Evolutionary conservation across 2,888 invertebrate genomes (phyloP), one percentile per base, ranked within the genome.

Genomic region (Stratiomys singularior): DNA sequence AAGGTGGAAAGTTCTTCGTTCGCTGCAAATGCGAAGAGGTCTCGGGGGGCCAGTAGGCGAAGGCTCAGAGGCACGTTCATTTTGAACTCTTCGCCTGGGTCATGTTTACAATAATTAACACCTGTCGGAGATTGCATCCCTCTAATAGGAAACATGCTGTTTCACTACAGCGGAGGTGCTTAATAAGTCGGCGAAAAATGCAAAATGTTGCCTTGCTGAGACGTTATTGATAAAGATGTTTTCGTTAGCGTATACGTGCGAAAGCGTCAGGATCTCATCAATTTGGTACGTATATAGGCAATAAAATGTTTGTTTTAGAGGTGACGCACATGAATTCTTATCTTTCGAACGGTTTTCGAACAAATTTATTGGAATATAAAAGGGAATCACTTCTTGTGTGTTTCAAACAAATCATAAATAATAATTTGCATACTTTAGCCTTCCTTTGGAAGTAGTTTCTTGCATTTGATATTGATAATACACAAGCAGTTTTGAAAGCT

Each of bases 71-170:
- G 47, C 69, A 47, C 56, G 18, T 74, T 74, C 37, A 74, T 74
- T 74, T 58, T 58, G 58, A 58, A 58, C 58, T 74, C 58, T 37
- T 74, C 52, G 74, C 58, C 27, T 37, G 74, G 58, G 25, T 60
- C 60, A 60, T 74, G 74, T 74, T 74, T 74, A 74, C 74, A 74
- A 74, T 58, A 74, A 74, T 74, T 74, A 74, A 74, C 74, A 74
- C 74, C 58, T 74, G 58, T 58, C 74, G 60, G 13, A 74, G 74
- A 58, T 74, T 27, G 58, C 58, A 74, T 58, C 74, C 58, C 60
- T 74, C 44, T 58, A 58, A 74, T 74, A 58, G 28, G 74, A 28
- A 27, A 56, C 21, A 18, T 56, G 52, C 28, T 13, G 56, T 3
- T 28, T 58, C 25, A 37, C 23, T 13, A 15, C n/a, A 9, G 56